phyloP scores from a whole-genome alignment of 2,888 invertebrate species.

The Dynastes maya region DNA sequence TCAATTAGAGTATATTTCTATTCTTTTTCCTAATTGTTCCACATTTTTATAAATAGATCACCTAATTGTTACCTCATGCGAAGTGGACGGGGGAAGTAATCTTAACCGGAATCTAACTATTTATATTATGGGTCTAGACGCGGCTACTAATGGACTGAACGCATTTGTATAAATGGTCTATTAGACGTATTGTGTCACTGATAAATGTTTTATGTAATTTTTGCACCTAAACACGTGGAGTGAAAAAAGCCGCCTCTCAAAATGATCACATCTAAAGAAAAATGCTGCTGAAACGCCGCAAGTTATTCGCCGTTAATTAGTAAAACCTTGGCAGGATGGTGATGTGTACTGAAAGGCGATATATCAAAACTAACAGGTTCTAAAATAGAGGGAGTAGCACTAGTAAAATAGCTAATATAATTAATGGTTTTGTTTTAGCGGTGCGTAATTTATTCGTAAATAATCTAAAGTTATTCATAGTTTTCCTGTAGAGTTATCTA shows the following conservation, averaged over 20 bases:
- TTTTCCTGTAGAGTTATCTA: background rate
- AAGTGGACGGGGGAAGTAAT: background rate
- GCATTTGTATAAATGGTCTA: slow-evolving; percentile 16
- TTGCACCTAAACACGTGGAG: background rate
- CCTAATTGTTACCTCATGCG: background rate
- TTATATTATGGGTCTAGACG: slow-evolving; percentile 3
- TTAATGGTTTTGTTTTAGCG: no score
- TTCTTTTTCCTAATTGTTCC: no score
- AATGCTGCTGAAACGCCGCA: background rate
- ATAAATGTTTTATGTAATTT: slow-evolving; percentile 14
- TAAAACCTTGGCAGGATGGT: background rate
- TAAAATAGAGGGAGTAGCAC: no score
- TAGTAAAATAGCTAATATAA: no score
- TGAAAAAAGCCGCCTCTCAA: background rate
- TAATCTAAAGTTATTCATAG: no score
- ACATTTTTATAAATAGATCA: no score
- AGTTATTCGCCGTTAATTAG: slow-evolving; percentile 2
- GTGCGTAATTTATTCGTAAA: no score
- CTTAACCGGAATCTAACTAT: slow-evolving; percentile 17
- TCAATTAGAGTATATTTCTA: no score
- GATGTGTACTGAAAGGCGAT: background rate
- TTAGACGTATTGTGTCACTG: slow-evolving; percentile 8
- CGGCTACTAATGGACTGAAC: slow-evolving; percentile 8
- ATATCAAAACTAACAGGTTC: background rate
- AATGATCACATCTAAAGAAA: background rate